Evolutionary conservation across 2,797 vertebrate species (phyloP), one percentile per base, ranked within the genome.

Genomic region (Sardinella longiceps): DNA sequence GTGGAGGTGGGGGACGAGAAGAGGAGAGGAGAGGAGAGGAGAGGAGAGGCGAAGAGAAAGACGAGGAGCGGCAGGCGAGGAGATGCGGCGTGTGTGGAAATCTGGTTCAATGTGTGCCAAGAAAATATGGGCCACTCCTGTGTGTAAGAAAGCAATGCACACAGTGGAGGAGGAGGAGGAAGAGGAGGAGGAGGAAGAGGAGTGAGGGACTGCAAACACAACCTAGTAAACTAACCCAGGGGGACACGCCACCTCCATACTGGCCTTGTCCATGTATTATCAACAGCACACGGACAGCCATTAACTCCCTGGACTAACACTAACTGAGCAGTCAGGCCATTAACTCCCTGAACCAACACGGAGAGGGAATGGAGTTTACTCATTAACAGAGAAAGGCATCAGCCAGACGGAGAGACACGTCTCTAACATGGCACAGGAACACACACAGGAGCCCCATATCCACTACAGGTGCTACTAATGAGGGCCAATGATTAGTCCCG

Each of bases 61-160:
- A 12, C 23, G 28, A 66, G 60, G 28, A 15, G 28, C n/a, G n/a
- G n/a, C n/a, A n/a, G 28, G 30, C 14, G 63, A 37, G 70, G 11
- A 23, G 70, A 43, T 37, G 66, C 9, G 11, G 11, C 10, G 12
- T 14, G 60, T 33, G 60, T 33, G 60, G 33, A 66, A 66, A 66
- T 66, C 60, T 66, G 28, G 60, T 66, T 66, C 60, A 66, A 28
- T 11, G 60, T 33, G 25, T 66, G 60, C 77, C 45, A 48, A 80
- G 39, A 48, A 66, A 66, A 66, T 66, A 66, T 66, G 60, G 60
- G 60, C 25, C 60, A 66, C 60, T 66, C 60, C 28, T 66, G 60
- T 66, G 60, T 66, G 25, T 25, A 25, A 66, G n/a, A 15, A 66
- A 50, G 60, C 60, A 66, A 33, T 3, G 28, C 28, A 33, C 25